Evolutionary conservation across 1,140 invertebrate genomes (phyloP).

Genomic region (Psilanteris sp.): DNA sequence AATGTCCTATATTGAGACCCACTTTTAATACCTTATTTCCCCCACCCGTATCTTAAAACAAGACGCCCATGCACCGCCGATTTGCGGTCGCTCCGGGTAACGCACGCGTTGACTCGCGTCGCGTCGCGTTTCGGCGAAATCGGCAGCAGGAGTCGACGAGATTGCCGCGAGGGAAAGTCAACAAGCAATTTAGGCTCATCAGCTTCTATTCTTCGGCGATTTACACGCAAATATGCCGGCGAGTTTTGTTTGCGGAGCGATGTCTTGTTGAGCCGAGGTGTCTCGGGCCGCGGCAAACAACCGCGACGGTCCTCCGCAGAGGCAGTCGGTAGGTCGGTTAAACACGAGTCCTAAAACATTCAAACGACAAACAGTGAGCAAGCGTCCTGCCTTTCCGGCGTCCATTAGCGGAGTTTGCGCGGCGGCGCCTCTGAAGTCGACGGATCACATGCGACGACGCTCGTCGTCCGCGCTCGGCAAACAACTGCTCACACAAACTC

Average conservation of each 20-base stretch:
- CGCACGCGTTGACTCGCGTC: no score
- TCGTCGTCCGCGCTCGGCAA: slow-evolving; percentile 48
- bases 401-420: slow-evolving; percentile 80
- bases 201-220: slow-evolving; percentile 56
- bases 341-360: slow-evolving; percentile 78
- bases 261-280: slow-evolving; percentile 60
- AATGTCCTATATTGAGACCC: no score
- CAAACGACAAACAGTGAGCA: slow-evolving; percentile 78
- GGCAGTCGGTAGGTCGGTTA: slow-evolving; percentile 78
- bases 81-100: no score
- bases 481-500: slow-evolving; percentile 64
- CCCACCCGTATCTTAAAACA: no score
- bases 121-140: slow-evolving; percentile 11
- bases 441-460: slow-evolving; percentile 58
- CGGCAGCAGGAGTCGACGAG: slow-evolving; percentile 40
- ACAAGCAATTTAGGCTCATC: slow-evolving; percentile 54
- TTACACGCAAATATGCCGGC: slow-evolving; percentile 56
- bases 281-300: slow-evolving; percentile 61
- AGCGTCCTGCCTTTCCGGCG: slow-evolving; percentile 59
- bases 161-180: slow-evolving; percentile 53
- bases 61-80: no score
- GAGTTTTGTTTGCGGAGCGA: slow-evolving; percentile 56
- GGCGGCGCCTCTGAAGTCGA: slow-evolving; percentile 78
- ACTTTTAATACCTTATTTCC: no score
- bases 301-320: slow-evolving; percentile 70